phyloP scores from a whole-genome alignment of 2,888 invertebrate genomes.

The Branchipolynoe longqiensis region DNA sequence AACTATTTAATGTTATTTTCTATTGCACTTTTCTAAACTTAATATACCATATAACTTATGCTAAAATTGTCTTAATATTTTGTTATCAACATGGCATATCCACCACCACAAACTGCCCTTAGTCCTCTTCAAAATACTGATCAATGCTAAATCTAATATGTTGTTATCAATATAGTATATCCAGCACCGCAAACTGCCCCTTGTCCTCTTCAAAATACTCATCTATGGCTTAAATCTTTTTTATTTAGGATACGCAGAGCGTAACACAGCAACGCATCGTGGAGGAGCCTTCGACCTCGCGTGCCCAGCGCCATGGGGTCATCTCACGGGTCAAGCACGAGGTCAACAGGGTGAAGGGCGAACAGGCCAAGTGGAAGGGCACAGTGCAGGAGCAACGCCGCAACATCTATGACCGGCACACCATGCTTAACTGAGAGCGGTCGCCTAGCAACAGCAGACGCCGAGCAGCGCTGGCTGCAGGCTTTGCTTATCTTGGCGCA shows the following conservation, averaged over 20 bases:
- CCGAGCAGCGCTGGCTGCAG: no score
- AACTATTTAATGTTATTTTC: no score
- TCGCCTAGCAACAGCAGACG: background rate
- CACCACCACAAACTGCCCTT: no score
- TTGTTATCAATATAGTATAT: background rate
- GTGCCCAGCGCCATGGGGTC: conserved; percentile 56
- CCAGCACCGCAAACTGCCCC: no score
- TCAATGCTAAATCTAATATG: background rate
- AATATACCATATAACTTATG: no score
- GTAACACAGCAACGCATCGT: conserved; percentile 58
- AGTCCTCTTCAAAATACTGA: no score
- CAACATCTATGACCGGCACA: conserved; percentile 98
- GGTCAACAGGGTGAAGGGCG: conserved; percentile 66
- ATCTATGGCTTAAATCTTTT: background rate
- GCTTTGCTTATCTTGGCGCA: no score
- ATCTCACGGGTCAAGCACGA: conserved; percentile 64
- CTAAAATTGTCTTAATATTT: no score
- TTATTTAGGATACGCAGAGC: conserved; percentile 62
- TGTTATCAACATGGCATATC: no score
- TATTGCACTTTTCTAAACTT: no score
- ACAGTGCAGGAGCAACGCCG: conserved; percentile 97
- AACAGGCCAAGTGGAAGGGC: conserved; percentile 85
- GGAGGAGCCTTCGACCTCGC: conserved; percentile 28
- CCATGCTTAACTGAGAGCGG: conserved; percentile 93
- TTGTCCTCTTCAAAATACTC: no score